Conservation (phyloP, 2,888 invertebrate species). For the Abrostola triplasia region DNA sequence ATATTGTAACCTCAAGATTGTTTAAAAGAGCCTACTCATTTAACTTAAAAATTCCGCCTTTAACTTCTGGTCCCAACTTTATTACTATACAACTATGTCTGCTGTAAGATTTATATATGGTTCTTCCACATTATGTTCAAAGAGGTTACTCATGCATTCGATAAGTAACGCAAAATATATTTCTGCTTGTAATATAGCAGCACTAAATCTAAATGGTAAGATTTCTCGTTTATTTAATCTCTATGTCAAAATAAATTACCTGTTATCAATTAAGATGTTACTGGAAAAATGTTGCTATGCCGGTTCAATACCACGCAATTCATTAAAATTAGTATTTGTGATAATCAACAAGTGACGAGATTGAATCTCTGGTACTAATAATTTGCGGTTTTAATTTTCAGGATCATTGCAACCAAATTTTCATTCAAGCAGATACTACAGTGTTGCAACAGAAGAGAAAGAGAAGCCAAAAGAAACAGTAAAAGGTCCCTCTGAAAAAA, state of each 20-base stretch:
- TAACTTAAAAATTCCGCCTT: background rate
- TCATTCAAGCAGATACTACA: conserved; percentile 58
- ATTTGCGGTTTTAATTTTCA: conserved; percentile 8
- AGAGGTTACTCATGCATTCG: conserved; percentile 72
- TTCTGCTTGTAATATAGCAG: conserved; percentile 49
- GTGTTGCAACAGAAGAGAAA: conserved; percentile 57
- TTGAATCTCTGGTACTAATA: background rate
- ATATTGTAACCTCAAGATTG: conserved; percentile 1
- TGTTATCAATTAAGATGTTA: too few relatives aligned
- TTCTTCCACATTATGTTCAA: conserved; percentile 61
- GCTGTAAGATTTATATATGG: conserved; percentile 72
- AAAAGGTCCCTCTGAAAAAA: conserved; percentile 90
- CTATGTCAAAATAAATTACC: background rate
- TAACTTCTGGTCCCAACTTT: background rate
- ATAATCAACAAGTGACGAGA: too few relatives aligned
- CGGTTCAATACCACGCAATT: too few relatives aligned
- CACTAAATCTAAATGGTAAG: conserved; percentile 54
- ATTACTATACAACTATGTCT: conserved; percentile 65
- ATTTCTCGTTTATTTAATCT: background rate
- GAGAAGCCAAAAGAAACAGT: conserved; percentile 72
- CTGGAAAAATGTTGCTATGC: too few relatives aligned
- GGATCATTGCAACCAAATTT: conserved; percentile 31
- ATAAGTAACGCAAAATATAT: conserved; percentile 63
- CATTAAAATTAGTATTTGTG: too few relatives aligned
- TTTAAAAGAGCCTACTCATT: background rate